phyloP scores from a whole-genome alignment of 2,113 vertebrate species.

The Danio rerio region DNA sequence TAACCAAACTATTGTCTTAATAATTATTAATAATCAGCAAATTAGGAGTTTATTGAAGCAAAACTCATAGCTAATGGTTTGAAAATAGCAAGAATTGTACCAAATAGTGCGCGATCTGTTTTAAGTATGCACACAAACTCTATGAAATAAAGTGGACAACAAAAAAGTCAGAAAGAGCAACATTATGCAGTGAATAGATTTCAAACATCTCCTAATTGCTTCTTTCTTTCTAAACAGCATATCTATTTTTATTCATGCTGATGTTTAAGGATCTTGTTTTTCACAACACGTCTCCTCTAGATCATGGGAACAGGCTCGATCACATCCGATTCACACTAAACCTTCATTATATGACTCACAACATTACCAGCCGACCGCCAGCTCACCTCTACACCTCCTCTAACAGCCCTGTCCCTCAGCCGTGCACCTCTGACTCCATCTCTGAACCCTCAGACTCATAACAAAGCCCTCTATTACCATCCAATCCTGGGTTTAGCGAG shows the following conservation, averaged over 20 bases:
- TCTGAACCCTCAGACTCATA: conserved; percentile 5
- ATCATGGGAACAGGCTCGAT: conserved; percentile 1
- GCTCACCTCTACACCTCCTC: conserved; percentile 46
- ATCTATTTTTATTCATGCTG: background rate
- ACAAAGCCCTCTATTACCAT: conserved; percentile 31
- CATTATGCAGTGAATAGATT: too few relatives aligned
- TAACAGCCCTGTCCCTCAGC: conserved; percentile 54
- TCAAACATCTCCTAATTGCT: too few relatives aligned
- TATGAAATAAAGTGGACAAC: too few relatives aligned
- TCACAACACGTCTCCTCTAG: background rate
- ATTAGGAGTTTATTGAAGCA: too few relatives aligned
- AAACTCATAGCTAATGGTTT: too few relatives aligned
- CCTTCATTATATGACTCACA: conserved; percentile 43
- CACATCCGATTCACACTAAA: background rate
- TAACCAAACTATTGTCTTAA: too few relatives aligned
- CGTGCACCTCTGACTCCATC: conserved; percentile 3
- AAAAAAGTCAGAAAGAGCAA: too few relatives aligned
- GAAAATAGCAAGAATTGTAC: too few relatives aligned
- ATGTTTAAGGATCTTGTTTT: background rate
- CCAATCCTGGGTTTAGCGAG: conserved; percentile 11
- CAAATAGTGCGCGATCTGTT: too few relatives aligned
- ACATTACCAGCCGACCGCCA: conserved; percentile 65
- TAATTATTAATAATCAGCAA: too few relatives aligned
- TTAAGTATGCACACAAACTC: too few relatives aligned
- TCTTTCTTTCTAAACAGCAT: background rate